Percentiles rank a stretch among this genome's conserved stretches.
phyloP scores from a whole-genome alignment of 2,113 vertebrate species.

The Chrysochloris asiatica region DNA sequence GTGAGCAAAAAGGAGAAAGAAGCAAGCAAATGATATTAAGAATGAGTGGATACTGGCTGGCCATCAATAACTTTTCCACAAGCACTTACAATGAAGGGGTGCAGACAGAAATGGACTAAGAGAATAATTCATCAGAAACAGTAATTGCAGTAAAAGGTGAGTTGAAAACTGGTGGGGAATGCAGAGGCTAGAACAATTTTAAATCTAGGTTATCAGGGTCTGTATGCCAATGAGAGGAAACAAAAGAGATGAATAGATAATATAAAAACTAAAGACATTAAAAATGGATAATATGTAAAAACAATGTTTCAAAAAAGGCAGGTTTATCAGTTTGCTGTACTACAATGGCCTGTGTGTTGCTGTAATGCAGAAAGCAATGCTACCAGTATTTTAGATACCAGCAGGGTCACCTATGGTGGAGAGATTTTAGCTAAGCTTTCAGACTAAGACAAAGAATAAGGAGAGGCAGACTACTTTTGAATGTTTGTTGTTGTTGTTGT shows the following conservation, averaged over 20 bases:
- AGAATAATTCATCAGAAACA: constrained; percentile 5
- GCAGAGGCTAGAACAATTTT: background rate
- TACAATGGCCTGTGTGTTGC: no score
- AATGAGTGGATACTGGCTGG: background rate
- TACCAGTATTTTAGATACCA: no score
- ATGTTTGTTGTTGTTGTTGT: no score
- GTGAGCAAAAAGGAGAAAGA: background rate
- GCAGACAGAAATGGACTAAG: background rate
- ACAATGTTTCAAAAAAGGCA: background rate
- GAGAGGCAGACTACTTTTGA: no score
- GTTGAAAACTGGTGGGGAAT: background rate
- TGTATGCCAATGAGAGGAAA: background rate
- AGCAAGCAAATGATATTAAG: background rate
- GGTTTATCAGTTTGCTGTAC: no score
- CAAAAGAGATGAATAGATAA: background rate
- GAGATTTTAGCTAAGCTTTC: no score
- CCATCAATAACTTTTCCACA: background rate
- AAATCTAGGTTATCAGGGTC: background rate
- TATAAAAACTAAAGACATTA: background rate
- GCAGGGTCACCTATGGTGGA: no score
- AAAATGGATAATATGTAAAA: background rate
- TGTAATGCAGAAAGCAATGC: no score
- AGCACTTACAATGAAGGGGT: background rate
- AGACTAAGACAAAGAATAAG: no score
- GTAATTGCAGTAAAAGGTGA: background rate